These are phyloP conservation scores for Argyrosomus japonicus DNA, from an alignment of 2,113 vertebrate species.

Conservation along the genomic window DNA sequence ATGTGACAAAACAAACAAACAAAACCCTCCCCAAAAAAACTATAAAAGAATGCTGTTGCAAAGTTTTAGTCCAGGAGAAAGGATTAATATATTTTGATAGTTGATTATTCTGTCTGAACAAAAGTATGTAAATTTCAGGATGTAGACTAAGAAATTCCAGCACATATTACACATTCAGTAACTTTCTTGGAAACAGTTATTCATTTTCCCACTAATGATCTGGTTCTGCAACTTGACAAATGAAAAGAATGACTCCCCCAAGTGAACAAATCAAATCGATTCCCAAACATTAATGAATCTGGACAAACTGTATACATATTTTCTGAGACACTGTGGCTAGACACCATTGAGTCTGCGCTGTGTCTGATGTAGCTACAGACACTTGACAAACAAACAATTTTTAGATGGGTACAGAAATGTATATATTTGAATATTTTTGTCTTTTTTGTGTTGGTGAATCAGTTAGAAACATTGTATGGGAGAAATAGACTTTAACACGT, in stretches of 20 bases:
- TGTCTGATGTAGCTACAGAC: not conserved
- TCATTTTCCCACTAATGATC: slow-evolving; percentile 1
- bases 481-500: not conserved
- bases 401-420: not conserved
- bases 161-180: not conserved
- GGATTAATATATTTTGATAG: not conserved
- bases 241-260: slow-evolving; percentile 3
- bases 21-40: not conserved
- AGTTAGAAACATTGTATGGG: not conserved
- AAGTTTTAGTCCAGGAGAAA: not conserved
- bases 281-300: not conserved
- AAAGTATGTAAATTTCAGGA: not conserved
- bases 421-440: not conserved
- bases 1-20: not conserved
- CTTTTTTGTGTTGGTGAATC: not conserved
- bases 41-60: not conserved
- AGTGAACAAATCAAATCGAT: slow-evolving; percentile 2
- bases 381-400: not conserved
- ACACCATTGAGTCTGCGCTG: not conserved
- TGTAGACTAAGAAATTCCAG: not conserved
- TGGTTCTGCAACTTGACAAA: slow-evolving; percentile 3
- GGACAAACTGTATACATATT: not conserved
- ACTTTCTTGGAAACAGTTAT: not conserved
- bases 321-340: not conserved
- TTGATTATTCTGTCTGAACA: not conserved